Evolutionary conservation across 2,797 vertebrate species (phyloP).

Genomic region (Sus cebifrons): DNA sequence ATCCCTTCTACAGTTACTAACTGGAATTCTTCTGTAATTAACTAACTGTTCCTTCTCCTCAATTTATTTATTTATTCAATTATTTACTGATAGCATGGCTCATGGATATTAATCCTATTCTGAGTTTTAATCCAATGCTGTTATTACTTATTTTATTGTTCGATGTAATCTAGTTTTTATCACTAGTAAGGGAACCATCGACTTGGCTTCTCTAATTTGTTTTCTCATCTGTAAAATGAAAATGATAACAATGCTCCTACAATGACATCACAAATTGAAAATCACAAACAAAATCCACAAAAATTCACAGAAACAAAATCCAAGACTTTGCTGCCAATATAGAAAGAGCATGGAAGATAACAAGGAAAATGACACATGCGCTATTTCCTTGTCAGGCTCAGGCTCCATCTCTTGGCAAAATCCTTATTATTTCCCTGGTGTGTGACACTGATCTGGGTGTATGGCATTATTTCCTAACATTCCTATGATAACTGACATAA

Average conservation of each 20-base stretch:
- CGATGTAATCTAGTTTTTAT: constrained; percentile 16
- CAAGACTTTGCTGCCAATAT: background rate
- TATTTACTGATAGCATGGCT: background rate
- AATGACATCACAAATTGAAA: constrained; percentile 1
- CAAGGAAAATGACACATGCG: background rate
- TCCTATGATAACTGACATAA: background rate
- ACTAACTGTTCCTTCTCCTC: background rate
- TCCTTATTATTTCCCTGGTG: background rate
- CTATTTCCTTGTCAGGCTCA: background rate
- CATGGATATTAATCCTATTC: background rate
- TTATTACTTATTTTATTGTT: constrained; percentile 21
- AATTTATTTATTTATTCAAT: constrained; percentile 21
- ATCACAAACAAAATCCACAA: background rate
- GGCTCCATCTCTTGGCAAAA: background rate
- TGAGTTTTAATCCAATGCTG: constrained; percentile 32
- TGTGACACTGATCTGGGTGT: background rate
- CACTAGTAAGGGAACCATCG: background rate
- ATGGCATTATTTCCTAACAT: background rate
- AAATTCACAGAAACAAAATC: background rate
- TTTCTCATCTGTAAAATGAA: constrained; percentile 29
- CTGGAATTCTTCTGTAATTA: background rate
- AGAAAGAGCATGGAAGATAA: background rate
- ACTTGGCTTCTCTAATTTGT: background rate
- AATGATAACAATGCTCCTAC: background rate
- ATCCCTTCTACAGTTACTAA: background rate